These are phyloP conservation scores for Folsomia candida DNA, from an alignment of 2,888 invertebrate genomes.

Conservation along the genomic window DNA sequence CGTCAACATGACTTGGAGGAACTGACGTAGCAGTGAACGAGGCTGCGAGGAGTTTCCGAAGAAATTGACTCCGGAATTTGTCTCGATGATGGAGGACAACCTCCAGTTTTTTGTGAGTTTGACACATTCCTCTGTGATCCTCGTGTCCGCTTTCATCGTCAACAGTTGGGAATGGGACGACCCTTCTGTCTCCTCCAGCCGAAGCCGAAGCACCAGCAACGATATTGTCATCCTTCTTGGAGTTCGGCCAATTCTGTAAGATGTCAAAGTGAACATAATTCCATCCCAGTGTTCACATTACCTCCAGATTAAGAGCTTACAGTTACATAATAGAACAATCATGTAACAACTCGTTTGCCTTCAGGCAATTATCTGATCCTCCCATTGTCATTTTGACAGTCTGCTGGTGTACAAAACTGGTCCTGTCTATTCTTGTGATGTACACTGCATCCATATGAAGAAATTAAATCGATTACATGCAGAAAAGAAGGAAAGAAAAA, in stretches of 20 bases:
- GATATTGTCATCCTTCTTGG: background rate
- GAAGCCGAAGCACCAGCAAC: too few relatives aligned
- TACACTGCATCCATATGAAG: background rate
- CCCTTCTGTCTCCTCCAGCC: too few relatives aligned
- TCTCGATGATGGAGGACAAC: background rate
- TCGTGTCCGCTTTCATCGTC: background rate
- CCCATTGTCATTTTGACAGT: background rate
- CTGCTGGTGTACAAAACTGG: background rate
- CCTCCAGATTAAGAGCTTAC: background rate
- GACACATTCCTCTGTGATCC: background rate
- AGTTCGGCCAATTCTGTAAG: background rate
- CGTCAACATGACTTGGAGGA: background rate
- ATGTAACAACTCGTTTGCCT: background rate
- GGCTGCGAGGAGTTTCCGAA: background rate
- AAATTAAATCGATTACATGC: background rate
- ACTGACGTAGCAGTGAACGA: background rate
- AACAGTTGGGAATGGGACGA: background rate
- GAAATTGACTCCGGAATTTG: background rate
- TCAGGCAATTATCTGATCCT: background rate
- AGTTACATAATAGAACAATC: background rate
- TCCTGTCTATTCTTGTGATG: background rate
- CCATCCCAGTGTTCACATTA: background rate
- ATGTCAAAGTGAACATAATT: background rate
- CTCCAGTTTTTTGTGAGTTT: background rate
- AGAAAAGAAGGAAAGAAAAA: too few relatives aligned